Evolutionary conservation across 2,113 vertebrate species (phyloP).

Genomic region (Antechinus stuartii): DNA sequence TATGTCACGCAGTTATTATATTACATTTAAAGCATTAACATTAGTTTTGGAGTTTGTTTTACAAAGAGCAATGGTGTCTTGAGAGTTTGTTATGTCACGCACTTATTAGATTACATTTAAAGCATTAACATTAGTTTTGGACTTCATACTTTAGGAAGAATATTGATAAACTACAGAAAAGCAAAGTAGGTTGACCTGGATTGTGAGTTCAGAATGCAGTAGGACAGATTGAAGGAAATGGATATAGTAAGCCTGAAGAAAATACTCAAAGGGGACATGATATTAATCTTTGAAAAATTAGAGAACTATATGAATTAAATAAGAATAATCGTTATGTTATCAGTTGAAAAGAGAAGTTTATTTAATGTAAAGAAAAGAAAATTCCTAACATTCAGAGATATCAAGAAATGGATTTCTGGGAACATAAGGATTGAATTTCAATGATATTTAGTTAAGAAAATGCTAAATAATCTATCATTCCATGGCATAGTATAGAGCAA

Average conservation of each 20-base stretch:
- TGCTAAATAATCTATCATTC: not conserved
- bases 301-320: not conserved
- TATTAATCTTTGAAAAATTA: not conserved
- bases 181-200: not conserved
- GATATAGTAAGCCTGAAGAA: not conserved
- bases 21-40: not conserved
- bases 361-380: not conserved
- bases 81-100: not conserved
- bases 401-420: not conserved
- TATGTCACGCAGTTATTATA: not conserved
- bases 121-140: not conserved
- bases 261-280: not conserved
- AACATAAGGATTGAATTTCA: not conserved
- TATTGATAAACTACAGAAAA: not conserved
- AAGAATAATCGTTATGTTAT: not conserved
- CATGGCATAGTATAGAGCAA: not conserved
- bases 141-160: not conserved
- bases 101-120: not conserved
- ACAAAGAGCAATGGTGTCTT: not conserved
- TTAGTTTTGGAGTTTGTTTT: not conserved
- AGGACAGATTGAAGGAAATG: not conserved
- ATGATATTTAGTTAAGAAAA: not conserved
- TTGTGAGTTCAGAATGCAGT: not conserved
- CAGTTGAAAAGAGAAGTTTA: not conserved
- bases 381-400: not conserved